A percentile compares a stretch with the other conserved stretches of the same genome.
phyloP scores from a whole-genome alignment of 2,888 invertebrate genomes.

The Tribolium freemani region DNA sequence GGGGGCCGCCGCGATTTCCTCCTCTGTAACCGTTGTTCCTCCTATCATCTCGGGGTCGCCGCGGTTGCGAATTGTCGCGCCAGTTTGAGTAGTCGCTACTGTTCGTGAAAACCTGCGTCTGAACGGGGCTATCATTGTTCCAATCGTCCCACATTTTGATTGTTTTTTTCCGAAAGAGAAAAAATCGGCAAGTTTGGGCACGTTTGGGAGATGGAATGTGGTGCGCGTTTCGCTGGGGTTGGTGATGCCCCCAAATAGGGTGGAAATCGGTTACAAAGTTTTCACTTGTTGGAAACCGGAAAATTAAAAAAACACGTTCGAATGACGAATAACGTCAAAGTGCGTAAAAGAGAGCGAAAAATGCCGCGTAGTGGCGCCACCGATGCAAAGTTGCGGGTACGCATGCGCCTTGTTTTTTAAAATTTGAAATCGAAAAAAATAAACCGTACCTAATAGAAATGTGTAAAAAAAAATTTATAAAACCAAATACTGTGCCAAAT shows the following conservation, averaged over 20 bases:
- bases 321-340: not conserved
- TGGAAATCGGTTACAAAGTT: not conserved
- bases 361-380: not conserved
- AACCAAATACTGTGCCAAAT: too few species aligned
- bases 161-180: not conserved
- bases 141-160: slow-evolving; percentile 45
- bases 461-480: not conserved
- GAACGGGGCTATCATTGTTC: slow-evolving; percentile 44
- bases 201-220: not conserved
- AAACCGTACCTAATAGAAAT: too few species aligned
- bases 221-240: not conserved
- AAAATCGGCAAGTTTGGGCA: not conserved
- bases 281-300: not conserved
- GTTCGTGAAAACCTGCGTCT: slow-evolving; percentile 38
- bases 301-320: not conserved
- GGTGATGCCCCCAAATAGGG: not conserved
- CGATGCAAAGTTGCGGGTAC: not conserved
- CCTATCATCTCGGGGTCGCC: slow-evolving; percentile 1
- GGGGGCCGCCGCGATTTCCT: slow-evolving; percentile 12
- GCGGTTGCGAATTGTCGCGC: slow-evolving; percentile 9
- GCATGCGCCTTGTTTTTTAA: not conserved
- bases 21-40: not conserved
- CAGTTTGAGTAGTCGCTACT: slow-evolving; percentile 19
- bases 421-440: not conserved
- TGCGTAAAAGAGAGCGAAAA: too few species aligned